Conservation (phyloP, 2,888 invertebrate species). For the Erebia epiphron region DNA sequence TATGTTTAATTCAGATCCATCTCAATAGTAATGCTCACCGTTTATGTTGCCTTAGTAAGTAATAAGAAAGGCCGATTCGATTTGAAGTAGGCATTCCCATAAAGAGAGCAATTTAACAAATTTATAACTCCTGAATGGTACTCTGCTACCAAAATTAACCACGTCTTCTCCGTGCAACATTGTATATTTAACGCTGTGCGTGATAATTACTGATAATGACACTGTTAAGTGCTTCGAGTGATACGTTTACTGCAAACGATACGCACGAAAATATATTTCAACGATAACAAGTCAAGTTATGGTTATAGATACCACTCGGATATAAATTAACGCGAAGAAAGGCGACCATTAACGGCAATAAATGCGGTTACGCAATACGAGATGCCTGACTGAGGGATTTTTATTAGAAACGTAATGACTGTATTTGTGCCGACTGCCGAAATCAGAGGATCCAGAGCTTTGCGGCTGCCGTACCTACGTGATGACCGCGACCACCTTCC, state of each 20-base stretch:
- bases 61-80: conserved; percentile 29
- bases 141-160: conserved; percentile 23
- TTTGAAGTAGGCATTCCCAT: conserved; percentile 7
- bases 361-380: conserved; percentile 77
- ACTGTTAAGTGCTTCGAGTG: conserved; percentile 36
- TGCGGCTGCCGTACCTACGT: conserved; percentile 64
- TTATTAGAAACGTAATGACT: conserved; percentile 80
- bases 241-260: conserved; percentile 38
- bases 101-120: conserved; percentile 4
- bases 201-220: conserved; percentile 43
- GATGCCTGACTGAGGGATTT: conserved; percentile 66
- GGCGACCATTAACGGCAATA: conserved; percentile 72
- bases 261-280: conserved; percentile 42
- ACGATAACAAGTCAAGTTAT: conserved; percentile 41
- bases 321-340: conserved; percentile 70
- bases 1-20: conserved; percentile 81
- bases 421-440: conserved; percentile 61
- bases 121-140: not conserved
- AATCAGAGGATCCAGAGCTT: conserved; percentile 63
- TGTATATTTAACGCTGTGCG: conserved; percentile 29
- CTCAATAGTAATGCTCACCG: conserved; percentile 64
- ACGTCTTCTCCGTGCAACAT: conserved; percentile 23
- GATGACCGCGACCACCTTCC: conserved; percentile 73
- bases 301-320: conserved; percentile 45
- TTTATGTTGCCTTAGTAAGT: conserved; percentile 40